Evolutionary conservation across 2,888 invertebrate species (phyloP).

Genomic region (Girardia tigrina): DNA sequence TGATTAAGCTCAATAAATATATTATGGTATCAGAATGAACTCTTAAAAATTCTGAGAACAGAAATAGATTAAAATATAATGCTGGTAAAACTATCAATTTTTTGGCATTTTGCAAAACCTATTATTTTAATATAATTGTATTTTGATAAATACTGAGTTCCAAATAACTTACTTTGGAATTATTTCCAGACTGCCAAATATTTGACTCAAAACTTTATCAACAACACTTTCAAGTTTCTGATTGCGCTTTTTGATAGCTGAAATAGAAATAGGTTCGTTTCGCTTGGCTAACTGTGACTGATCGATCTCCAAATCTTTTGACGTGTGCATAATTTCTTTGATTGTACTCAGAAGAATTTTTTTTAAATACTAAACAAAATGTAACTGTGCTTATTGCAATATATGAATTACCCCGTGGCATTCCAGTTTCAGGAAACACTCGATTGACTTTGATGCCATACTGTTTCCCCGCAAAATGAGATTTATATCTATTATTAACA

Average conservation of each 20-base stretch:
- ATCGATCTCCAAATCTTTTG: slow-evolving; percentile 1
- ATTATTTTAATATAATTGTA: no score
- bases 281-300: neutral
- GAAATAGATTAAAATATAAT: no score
- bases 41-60: no score
- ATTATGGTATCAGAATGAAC: no score
- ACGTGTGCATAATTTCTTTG: neutral
- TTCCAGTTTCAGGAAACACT: slow-evolving; percentile 7
- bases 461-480: neutral
- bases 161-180: neutral
- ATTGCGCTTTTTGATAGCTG: neutral
- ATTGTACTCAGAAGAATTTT: neutral
- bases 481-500: neutral
- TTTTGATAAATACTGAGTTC: no score
- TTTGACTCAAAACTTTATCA: neutral
- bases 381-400: neutral
- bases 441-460: neutral
- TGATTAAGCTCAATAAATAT: no score
- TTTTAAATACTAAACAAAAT: slow-evolving; percentile 12
- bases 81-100: no score
- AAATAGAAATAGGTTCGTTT: neutral
- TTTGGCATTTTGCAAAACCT: no score
- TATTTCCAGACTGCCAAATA: neutral
- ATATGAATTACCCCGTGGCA: neutral
- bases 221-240: neutral